Evolutionary conservation across 2,888 invertebrate species (phyloP), one percentile per base, ranked within the genome.

Genomic region (Chelonus formosanus): DNA sequence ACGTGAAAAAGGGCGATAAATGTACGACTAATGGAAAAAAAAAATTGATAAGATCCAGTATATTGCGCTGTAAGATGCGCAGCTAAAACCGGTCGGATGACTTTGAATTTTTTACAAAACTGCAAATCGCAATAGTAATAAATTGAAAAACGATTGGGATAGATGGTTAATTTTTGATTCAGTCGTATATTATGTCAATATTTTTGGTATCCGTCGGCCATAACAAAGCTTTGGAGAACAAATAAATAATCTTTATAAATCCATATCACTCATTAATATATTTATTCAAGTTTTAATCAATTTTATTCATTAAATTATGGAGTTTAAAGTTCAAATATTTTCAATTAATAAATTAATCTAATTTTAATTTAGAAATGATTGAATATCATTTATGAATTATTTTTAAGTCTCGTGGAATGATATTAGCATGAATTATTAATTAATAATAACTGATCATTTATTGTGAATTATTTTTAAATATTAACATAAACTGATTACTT

Each of bases 31-130:
- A 69, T 4, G 65, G 64, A 55, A 60, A 48, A 56, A 34, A 65
- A 67, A 71, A 70, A 71, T 71, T 69, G 71, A 69, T 71, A 66
- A 67, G 59, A 65, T 64, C 70, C 53, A 52, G 44, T 10, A 54
- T 64, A 52, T 10, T 56, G 43, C 35, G 20, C 20, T 20, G 20
- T 20, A 50, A 48, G 56, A 60, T 20, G 55, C 36, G 53, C 34
- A 20, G 45, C 35, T 48, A 63, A 66, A 55, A 67, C 57, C 61
- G 66, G 62, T 60, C 56, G 36, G 63, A 60, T 63, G 58, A 47
- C 43, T 65, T 47, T 61, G 57, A 47, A 20, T 63, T 50, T 55
- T 65, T 43, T 52, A 32, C 50, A 69, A 67, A 60, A 57, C 65
- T 63, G 58, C 63, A 47, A 58, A 58, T 58, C 53, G 61, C 47